Base-by-base conservation (phyloP, 2,797 vertebrate species). In the Podargus strigoides region DNA sequence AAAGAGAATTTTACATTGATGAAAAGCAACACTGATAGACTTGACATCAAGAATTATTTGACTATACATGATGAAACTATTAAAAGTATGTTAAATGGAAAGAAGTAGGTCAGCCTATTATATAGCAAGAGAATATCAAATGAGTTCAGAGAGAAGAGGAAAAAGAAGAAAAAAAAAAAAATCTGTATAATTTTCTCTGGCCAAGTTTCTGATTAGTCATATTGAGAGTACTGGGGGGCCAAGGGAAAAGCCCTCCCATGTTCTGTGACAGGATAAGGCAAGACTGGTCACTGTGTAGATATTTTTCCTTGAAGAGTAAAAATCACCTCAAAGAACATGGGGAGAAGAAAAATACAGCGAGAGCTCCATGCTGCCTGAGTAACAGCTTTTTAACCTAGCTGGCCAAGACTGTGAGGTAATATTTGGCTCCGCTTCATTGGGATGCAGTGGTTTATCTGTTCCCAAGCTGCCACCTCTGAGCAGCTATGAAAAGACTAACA, bases 81-180 rank as follows among this genome's bases (percentile, higher is more conserved):
- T 95, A 76, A 55, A 92, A 87, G 10, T 81, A 22, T 81, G 66
- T 91, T 83, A 87, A 93, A 73, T 34, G 63, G 52, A 49, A 92
- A 52, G 46, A 93, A 88, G 16, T 89, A 81, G 85, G 53, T 63
- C 69, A 88, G 21, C 10, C 46, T 85, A 37, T 93, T 76, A 59
- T 75, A 53, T 13, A 69, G 24, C 39, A 81, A 73, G 28, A 53
- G 58, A 70, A 77, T 66, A 69, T 21, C 8, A 37, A 73, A 7
- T 76, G 53, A 82, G 52, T 87, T 9, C 10, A 63, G 52, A 69
- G 44, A 39, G 37, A 30, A 75, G 46, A 60, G 8, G 24, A 34
- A 52, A 53, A 23, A 32, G 17, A 15, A 14, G 18, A 2, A n/a
- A 52, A 9, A 49, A 20, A 42, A 74, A 37, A 36, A 52, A 5